A percentile compares a stretch with the other conserved stretches of the same genome.
Conservation (phyloP, 2,113 vertebrate species). For the Strigops habroptila region DNA sequence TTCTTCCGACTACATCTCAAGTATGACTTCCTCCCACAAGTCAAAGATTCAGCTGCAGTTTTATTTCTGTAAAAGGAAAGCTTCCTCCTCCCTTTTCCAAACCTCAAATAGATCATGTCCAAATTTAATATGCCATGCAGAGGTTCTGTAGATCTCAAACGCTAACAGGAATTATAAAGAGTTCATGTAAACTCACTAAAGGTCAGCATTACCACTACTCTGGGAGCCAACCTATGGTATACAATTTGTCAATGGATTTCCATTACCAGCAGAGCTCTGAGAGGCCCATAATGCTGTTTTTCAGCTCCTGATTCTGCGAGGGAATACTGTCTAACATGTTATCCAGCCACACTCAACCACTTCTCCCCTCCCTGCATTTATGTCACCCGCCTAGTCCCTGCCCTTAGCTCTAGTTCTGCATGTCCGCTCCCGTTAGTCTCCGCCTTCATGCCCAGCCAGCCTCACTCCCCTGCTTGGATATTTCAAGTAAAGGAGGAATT, state of each 20-base stretch:
- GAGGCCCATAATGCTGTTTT: not conserved
- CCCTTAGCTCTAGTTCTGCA: not conserved
- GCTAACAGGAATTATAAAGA: not conserved
- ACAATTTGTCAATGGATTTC: not conserved
- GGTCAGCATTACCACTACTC: not conserved
- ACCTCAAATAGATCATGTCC: not conserved
- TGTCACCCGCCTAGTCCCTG: not conserved
- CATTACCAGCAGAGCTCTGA: not conserved
- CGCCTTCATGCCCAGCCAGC: not conserved
- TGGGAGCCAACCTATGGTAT: not conserved
- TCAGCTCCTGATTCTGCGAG: not conserved
- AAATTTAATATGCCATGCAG: not conserved
- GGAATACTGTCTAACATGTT: not conserved
- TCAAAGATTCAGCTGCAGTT: not conserved
- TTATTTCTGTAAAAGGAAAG: not conserved
- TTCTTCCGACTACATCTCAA: not conserved
- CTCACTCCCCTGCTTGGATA: not conserved
- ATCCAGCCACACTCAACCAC: rapidly evolving
- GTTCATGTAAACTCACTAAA: not conserved
- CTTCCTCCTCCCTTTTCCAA: not conserved
- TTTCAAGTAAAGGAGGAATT: not conserved
- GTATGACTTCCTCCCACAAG: not conserved
- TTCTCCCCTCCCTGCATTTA: not conserved
- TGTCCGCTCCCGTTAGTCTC: not conserved
- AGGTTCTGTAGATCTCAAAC: not conserved